Conservation (phyloP, 2,888 invertebrate species). For the Bombyx huttoni region DNA sequence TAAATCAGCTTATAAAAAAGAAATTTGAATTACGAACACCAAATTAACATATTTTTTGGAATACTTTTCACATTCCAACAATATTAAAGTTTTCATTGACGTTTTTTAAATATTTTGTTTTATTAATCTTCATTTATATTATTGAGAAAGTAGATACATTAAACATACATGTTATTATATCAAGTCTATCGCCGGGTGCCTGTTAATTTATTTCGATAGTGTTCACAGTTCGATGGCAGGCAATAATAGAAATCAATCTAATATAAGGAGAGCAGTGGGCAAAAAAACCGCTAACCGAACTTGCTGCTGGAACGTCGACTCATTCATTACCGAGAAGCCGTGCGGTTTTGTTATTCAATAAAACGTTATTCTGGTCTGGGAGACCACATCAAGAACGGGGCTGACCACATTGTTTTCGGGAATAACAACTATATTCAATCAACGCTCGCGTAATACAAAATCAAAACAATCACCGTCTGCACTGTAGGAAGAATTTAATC, state of each 20-base stretch:
- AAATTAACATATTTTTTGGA: neutral
- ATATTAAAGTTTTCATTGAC: neutral
- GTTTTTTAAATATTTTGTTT: conserved; percentile 7
- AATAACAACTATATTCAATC: conserved; percentile 8
- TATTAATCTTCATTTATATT: conserved; percentile 14
- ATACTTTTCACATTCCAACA: neutral
- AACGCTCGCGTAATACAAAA: conserved; percentile 2
- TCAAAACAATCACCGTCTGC: conserved; percentile 1
- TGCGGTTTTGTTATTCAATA: conserved; percentile 56
- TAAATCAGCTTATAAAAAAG: no score
- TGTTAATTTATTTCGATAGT: conserved; percentile 47
- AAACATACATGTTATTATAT: conserved; percentile 18
- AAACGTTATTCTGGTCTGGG: conserved; percentile 40
- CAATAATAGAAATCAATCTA: conserved; percentile 58
- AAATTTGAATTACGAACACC: neutral
- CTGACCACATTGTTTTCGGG: conserved; percentile 20
- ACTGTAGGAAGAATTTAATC: neutral
- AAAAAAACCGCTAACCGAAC: conserved; percentile 61
- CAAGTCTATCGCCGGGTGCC: conserved; percentile 24
- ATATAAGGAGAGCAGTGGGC: conserved; percentile 43
- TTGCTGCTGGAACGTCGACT: conserved; percentile 40
- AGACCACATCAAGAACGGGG: conserved; percentile 28
- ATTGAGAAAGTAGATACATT: conserved; percentile 18
- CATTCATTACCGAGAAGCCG: conserved; percentile 45
- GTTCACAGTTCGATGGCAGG: conserved; percentile 37